Evolutionary conservation across 2,888 invertebrate species (phyloP), one percentile per base, ranked within the genome.

Genomic region (Limenitis camilla): DNA sequence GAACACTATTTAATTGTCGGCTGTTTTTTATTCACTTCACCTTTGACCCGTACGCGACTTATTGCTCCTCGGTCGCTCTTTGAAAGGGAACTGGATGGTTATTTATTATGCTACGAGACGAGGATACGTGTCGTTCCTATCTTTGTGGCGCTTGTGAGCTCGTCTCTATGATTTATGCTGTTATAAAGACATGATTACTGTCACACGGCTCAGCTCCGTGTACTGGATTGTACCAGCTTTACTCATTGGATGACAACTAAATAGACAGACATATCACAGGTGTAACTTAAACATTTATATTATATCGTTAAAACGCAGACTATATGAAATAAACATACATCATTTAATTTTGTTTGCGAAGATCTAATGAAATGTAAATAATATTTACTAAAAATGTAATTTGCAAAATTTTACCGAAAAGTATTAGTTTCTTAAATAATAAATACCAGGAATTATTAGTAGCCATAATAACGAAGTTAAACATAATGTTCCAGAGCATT

Each of bases 1-100:
- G 86, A 86, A 84, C 86, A 83, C 85, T 83, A 86, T 87, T 86
- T 87, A 87, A 87, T 87, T 86, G 87, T 87, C 79, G 83, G 81
- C 81, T 83, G 86, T 87, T 87, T 87, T 87, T 87, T 86, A 87
- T 86, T 81, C 84, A 84, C 75, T 74, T 86, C 86, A 87, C 86
- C 87, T 86, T 69, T 86, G 85, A 85, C 87, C 86, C 81, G 77
- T 74, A 74, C 72, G 77, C 79, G 81, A 86, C 86, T 86, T 85
- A 85, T 87, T 81, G 81, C 85, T 82, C 78, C 79, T 78, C 84
- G 81, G 81, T 68, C 78, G 74, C 76, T 78, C 84, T 85, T 81
- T 83, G 83, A 85, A 85, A 84, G 82, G 77, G 81, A 81, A 81
- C 83, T 78, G 78, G 78, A 74, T 79, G 80, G 83, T 84, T 83